Evolutionary conservation across 2,797 vertebrate genomes (phyloP).

Genomic region (Anolis apletophallus): DNA sequence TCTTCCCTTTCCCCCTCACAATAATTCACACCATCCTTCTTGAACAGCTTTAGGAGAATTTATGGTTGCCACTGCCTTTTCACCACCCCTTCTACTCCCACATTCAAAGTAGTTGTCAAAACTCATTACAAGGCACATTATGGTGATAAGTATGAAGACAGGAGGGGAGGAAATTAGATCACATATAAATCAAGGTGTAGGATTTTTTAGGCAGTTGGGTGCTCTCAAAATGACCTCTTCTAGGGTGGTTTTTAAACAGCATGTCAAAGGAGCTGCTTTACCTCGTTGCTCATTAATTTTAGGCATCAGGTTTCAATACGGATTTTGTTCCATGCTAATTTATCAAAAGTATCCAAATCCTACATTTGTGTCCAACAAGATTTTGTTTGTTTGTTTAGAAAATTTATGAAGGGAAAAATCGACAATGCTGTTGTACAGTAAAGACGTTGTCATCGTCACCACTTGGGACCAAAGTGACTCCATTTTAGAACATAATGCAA

Average conservation of each 20-base stretch:
- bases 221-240: conserved; percentile 41
- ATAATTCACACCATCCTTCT: neutral
- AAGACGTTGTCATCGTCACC: too few species aligned
- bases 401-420: neutral
- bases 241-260: conserved; percentile 19
- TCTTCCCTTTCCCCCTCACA: neutral
- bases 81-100: neutral
- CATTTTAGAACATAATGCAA: too few species aligned
- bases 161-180: conserved; percentile 42
- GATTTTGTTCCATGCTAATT: conserved; percentile 18
- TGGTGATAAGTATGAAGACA: conserved; percentile 43
- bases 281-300: conserved; percentile 1
- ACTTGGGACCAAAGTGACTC: too few species aligned
- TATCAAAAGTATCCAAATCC: rapidly evolving
- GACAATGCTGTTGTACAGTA: neutral
- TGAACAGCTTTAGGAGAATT: conserved; percentile 22
- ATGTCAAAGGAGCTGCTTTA: conserved; percentile 3
- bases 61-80: neutral
- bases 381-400: neutral
- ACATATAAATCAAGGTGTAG: conserved; percentile 59
- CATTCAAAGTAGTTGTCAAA: conserved; percentile 49
- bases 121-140: conserved; percentile 53
- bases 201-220: conserved; percentile 30
- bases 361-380: neutral
- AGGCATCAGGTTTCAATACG: conserved; percentile 22